Conservation (phyloP, 2,113 vertebrate species). For the Baryphthengus martii region DNA sequence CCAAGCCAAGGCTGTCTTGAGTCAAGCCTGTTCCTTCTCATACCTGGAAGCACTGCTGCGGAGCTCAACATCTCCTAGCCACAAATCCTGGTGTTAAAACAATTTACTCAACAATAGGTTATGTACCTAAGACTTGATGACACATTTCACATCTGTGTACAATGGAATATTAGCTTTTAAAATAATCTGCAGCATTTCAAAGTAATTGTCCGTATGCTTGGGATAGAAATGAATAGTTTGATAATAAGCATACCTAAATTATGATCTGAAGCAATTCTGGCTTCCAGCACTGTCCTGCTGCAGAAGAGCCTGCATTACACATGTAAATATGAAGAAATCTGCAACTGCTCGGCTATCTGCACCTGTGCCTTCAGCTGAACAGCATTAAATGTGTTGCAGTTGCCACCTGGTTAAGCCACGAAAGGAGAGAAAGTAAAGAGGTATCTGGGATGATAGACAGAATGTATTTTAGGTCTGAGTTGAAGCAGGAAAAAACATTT, state of each 20-base stretch:
- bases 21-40: not conserved
- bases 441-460: not conserved
- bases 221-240: not conserved
- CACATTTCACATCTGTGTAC: not conserved
- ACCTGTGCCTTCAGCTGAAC: not conserved
- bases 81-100: not conserved
- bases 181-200: not conserved
- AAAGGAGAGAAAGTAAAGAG: not conserved
- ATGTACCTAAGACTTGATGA: not conserved
- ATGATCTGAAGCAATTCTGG: fast-evolving
- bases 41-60: not conserved
- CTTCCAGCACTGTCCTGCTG: not conserved
- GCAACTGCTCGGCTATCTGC: not conserved
- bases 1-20: fast-evolving
- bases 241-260: not conserved
- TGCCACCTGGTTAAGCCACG: not conserved
- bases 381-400: not conserved
- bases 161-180: not conserved
- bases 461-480: not conserved
- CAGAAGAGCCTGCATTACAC: not conserved
- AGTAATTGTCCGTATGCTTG: not conserved
- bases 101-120: not conserved
- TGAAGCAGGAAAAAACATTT: not conserved
- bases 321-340: not conserved
- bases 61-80: not conserved